Evolutionary conservation across 2,113 vertebrate species (phyloP).

Genomic region (Melospiza melodia): DNA sequence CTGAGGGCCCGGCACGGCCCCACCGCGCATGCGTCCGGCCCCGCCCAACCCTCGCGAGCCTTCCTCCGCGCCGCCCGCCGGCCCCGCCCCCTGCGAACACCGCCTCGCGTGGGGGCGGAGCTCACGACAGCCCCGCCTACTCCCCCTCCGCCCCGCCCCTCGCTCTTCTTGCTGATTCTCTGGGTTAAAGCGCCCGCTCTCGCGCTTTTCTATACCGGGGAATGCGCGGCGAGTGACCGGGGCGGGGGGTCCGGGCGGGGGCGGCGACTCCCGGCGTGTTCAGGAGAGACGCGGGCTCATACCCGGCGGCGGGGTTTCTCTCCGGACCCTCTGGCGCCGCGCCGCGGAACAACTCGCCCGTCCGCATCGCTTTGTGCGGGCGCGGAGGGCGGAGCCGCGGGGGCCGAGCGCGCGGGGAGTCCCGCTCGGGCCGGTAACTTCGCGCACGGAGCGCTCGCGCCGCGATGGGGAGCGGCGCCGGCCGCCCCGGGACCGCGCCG

Average conservation of each 20-base stretch:
- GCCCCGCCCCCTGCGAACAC: neutral
- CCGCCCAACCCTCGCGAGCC: neutral
- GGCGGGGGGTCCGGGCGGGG: fast-evolving
- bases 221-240: neutral
- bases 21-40: neutral
- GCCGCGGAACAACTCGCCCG: neutral
- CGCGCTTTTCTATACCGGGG: neutral
- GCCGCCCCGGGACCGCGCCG: no score
- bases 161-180: neutral
- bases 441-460: no score
- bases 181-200: neutral
- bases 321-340: neutral
- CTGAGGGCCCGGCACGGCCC: fast-evolving
- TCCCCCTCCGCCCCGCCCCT: neutral
- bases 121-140: fast-evolving
- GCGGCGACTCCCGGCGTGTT: no score
- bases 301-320: neutral
- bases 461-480: no score
- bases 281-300: neutral
- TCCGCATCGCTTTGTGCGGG: neutral
- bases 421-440: no score
- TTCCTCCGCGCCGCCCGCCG: neutral
- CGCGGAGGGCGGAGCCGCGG: neutral
- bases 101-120: neutral
- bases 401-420: neutral